Evolutionary conservation across 1,140 invertebrate genomes (phyloP), one percentile per base, ranked within the genome.

Genomic region (Brachionus koreanus): DNA sequence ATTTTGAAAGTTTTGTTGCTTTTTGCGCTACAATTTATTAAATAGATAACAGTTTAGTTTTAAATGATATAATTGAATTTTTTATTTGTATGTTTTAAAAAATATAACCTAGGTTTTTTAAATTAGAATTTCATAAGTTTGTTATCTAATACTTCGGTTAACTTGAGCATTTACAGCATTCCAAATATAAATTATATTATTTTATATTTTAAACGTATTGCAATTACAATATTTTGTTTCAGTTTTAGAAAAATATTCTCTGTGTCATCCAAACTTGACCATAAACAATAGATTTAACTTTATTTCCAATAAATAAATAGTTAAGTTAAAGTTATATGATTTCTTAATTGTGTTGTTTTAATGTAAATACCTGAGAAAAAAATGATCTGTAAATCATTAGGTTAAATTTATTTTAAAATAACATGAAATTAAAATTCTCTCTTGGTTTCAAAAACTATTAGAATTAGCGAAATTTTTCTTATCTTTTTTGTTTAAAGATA

Each of bases 21-120:
- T 69, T 69, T 69, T 69, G 16, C 33, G 65, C 37, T 39, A 19
- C 42, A 69, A 69, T 16, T 69, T 39, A 69, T 39, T 69, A 39
- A 69, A 69, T 69, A 69, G 65, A 69, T 69, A 69, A 69, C 33
- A 39, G 16, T 39, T 39, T 16, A 39, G 12, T 19, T 16, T 13
- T 65, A 16, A 33, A 33, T 33, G 33, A 65, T 57, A 7, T 57
- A 65, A 65, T 65, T 65, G 13, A 37, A 29, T 65, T 65, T 65
- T 33, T 4, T 23, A 37, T 65, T 37, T 65, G 25, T 33, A 23
- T 37, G 12, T 12, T 65, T 16, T 3, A 35, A 29, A 35, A 29
- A 33, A 33, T 23, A 65, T 13, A 65, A 65, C 33, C 13, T 19
- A 23, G 13, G 19, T n/a, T 19, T 69, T 65, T 35, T 69, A 16